Conservation (phyloP, 1,140 invertebrate genomes). For the Rhysida immarginata region DNA sequence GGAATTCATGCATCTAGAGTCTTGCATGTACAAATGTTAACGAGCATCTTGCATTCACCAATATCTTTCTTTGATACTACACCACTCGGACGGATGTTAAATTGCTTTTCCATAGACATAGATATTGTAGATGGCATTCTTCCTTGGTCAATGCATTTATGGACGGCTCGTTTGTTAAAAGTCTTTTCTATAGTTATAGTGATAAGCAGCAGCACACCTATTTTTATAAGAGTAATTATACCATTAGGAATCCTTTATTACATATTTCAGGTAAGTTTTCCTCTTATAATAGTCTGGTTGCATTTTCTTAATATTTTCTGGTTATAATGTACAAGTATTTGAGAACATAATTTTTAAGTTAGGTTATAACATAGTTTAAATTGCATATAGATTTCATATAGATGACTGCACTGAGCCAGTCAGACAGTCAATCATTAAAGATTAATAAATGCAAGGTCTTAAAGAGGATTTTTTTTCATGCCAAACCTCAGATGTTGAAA, state of each 20-base stretch:
- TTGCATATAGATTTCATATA: no score
- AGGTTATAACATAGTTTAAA: no score
- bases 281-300: no score
- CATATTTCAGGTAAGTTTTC: constrained; percentile 22
- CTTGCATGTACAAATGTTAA: constrained; percentile 11
- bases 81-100: constrained; percentile 56
- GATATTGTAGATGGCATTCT: constrained; percentile 19
- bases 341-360: no score
- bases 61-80: constrained; percentile 50
- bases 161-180: background rate
- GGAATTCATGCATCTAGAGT: constrained; percentile 15
- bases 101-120: constrained; percentile 55
- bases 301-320: no score
- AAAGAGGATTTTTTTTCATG: no score
- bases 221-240: constrained; percentile 33
- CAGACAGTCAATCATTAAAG: no score
- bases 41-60: constrained; percentile 26
- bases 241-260: constrained; percentile 37
- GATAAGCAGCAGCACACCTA: constrained; percentile 32
- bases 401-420: no score
- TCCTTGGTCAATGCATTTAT: background rate
- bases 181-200: constrained; percentile 32
- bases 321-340: no score
- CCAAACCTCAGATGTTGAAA: no score
- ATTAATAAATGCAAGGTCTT: no score